Evolutionary conservation across 1,140 invertebrate species (phyloP).

Genomic region (Heliconius nattereri): DNA sequence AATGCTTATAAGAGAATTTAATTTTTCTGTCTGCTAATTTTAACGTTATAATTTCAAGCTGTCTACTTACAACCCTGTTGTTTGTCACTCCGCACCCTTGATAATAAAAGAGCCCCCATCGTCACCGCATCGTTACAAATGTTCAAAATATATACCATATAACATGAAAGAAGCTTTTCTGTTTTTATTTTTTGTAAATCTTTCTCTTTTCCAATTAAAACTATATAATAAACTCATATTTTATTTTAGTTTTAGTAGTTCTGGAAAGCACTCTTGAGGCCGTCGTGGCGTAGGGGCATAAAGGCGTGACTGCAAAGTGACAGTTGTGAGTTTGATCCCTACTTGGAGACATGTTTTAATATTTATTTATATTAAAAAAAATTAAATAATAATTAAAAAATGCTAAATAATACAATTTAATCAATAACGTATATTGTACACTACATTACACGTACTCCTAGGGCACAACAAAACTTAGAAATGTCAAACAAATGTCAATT

Average conservation of each 20-base stretch:
- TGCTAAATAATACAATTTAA: background rate
- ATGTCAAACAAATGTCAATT: conserved; percentile 40
- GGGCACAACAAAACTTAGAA: conserved; percentile 24
- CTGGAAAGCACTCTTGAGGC: no score
- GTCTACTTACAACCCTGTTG: conserved; percentile 43
- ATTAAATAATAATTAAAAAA: background rate
- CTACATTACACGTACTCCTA: background rate
- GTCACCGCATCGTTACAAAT: conserved; percentile 18
- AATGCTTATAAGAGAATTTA: background rate
- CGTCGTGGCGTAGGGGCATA: no score
- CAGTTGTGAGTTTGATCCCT: no score
- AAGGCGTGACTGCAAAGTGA: no score
- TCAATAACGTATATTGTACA: background rate
- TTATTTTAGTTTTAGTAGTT: no score
- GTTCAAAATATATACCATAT: background rate
- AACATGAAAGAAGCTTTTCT: background rate
- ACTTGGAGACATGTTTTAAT: no score
- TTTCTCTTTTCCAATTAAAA: background rate
- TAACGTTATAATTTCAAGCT: conserved; percentile 18
- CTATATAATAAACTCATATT: no score
- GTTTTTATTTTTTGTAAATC: background rate
- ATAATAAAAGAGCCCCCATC: conserved; percentile 48
- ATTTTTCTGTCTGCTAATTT: conserved; percentile 1
- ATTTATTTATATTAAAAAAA: no score
- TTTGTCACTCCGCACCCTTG: conserved; percentile 51